Evolutionary conservation across 2,888 invertebrate genomes (phyloP).

Genomic region (Acanthacorydalis orientalis): DNA sequence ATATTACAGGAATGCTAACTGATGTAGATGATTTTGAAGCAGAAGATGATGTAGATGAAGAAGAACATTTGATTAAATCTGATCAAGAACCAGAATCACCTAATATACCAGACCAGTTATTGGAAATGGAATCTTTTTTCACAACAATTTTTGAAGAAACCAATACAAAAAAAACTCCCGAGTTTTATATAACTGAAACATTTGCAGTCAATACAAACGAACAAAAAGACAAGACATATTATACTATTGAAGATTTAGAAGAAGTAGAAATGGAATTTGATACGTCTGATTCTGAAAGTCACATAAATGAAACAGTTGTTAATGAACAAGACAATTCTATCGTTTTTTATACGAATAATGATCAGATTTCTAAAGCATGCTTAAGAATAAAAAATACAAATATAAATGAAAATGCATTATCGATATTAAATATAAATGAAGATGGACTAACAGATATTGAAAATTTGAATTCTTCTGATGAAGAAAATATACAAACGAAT

Average conservation of each 20-base stretch:
- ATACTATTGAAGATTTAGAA: constrained; percentile 17
- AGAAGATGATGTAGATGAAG: background rate
- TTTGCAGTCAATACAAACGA: constrained; percentile 3
- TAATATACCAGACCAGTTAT: background rate
- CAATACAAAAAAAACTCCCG: constrained; percentile 4
- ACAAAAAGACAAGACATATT: constrained; percentile 7
- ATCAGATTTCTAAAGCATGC: background rate
- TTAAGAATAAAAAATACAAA: background rate
- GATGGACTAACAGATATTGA: constrained; percentile 30
- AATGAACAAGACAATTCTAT: background rate
- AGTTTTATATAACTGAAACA: constrained; percentile 4
- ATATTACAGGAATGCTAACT: background rate
- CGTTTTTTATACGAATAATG: background rate
- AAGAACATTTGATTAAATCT: background rate
- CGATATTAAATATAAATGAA: constrained; percentile 12
- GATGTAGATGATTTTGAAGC: constrained; percentile 5
- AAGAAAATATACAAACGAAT: constrained; percentile 15
- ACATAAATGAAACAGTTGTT: constrained; percentile 13
- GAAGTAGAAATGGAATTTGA: constrained; percentile 7
- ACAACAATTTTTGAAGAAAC: constrained; percentile 13
- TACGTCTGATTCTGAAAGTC: constrained; percentile 12
- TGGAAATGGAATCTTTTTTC: constrained; percentile 13
- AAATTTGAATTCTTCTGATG: constrained; percentile 23
- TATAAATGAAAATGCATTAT: constrained; percentile 5
- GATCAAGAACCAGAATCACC: background rate